Percentiles rank a stretch among this genome's conserved stretches.
Conservation (phyloP, 2,888 invertebrate species). For the Phaedon cochleariae region DNA sequence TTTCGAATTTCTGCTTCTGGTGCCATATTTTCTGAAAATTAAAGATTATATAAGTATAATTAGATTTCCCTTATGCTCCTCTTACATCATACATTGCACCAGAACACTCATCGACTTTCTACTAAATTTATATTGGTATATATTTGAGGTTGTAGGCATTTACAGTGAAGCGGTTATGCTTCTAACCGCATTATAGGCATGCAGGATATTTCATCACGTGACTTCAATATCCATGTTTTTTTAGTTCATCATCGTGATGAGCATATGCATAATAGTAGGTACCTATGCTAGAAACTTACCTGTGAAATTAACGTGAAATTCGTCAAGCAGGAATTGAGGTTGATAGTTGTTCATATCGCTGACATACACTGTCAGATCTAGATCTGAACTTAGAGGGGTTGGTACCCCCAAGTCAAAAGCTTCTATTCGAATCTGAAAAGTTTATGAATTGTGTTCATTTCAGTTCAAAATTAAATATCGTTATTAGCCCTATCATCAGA, state of each 20-base stretch:
- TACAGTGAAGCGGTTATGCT: too few species aligned
- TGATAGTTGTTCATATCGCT: constrained; percentile 90
- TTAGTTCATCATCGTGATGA: too few species aligned
- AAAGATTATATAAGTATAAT: too few species aligned
- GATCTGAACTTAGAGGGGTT: constrained; percentile 84
- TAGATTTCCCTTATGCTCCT: too few species aligned
- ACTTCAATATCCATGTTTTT: too few species aligned
- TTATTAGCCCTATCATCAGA: too few species aligned
- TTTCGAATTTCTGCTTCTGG: constrained; percentile 73
- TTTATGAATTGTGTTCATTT: too few species aligned
- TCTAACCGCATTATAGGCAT: background rate
- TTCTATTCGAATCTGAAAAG: constrained; percentile 81
- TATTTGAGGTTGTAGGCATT: too few species aligned
- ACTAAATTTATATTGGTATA: too few species aligned
- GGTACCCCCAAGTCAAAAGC: constrained; percentile 90
- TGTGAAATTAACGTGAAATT: constrained; percentile 77
- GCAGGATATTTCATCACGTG: background rate
- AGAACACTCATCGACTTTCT: too few species aligned
- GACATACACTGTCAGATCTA: constrained; percentile 88
- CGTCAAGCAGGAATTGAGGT: constrained; percentile 82
- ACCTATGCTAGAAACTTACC: constrained; percentile 62
- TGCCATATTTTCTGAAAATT: constrained; percentile 64
- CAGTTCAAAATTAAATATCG: too few species aligned
- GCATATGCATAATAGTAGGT: background rate
- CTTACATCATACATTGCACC: too few species aligned